phyloP scores from a whole-genome alignment of 2,888 invertebrate species.

The Scaptomyza flava region DNA sequence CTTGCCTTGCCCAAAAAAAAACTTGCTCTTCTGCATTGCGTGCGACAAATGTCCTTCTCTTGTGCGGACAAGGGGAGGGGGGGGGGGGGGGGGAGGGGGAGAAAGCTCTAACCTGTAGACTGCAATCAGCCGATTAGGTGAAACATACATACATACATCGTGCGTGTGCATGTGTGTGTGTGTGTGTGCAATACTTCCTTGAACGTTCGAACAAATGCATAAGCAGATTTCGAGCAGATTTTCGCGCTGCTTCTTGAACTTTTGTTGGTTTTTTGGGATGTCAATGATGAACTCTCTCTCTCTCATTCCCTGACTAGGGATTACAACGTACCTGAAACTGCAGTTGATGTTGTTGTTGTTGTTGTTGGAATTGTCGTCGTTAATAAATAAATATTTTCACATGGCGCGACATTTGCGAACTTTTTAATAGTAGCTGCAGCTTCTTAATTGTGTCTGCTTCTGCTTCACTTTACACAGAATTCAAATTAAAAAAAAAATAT shows the following conservation, averaged over 20 bases:
- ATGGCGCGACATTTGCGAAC: constrained; percentile 46
- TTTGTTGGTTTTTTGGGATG: background rate
- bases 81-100: background rate
- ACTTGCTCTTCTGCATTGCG: constrained; percentile 40
- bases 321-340: constrained; percentile 45
- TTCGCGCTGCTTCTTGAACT: constrained; percentile 5
- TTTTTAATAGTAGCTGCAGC: constrained; percentile 13
- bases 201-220: constrained; percentile 10
- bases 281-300: background rate
- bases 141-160: background rate
- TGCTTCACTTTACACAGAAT: constrained; percentile 13
- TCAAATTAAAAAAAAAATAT: background rate
- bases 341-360: background rate
- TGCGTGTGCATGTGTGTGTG: background rate
- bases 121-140: constrained; percentile 1
- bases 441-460: background rate
- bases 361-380: constrained; percentile 5
- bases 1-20: constrained; percentile 4
- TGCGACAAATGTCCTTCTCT: constrained; percentile 78
- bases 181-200: constrained; percentile 43
- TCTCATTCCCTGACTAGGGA: constrained; percentile 8
- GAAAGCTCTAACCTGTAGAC: background rate
- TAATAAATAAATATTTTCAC: constrained; percentile 38
- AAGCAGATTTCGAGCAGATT: constrained; percentile 28
- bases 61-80: background rate